phyloP scores from a whole-genome alignment of 2,113 vertebrate genomes.

The Speoplatyrhinus poulsoni region DNA sequence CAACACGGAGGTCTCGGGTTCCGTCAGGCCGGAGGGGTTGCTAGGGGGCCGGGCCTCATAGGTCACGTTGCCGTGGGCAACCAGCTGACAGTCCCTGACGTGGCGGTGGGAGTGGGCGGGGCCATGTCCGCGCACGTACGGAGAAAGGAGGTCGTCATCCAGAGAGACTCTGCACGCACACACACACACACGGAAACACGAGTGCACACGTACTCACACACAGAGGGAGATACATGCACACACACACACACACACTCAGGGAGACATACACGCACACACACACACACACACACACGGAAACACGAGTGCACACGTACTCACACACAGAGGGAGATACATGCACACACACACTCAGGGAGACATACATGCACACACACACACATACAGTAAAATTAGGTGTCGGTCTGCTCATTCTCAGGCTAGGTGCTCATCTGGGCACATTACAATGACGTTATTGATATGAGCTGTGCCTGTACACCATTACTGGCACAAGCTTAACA shows the following conservation, averaged over 20 bases:
- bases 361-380: not conserved
- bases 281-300: not conserved
- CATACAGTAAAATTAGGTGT: not conserved
- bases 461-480: too few relatives aligned
- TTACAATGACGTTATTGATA: too few relatives aligned
- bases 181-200: not conserved
- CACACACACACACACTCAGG: not conserved
- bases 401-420: too few relatives aligned
- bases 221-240: not conserved
- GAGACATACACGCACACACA: not conserved
- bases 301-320: not conserved
- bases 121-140: slow-evolving; percentile 76
- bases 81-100: slow-evolving; percentile 80
- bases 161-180: slow-evolving; percentile 24
- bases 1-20: slow-evolving; percentile 75
- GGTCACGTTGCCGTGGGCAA: slow-evolving; percentile 73
- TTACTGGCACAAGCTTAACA: too few relatives aligned
- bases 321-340: not conserved
- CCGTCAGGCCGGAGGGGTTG: slow-evolving; percentile 11
- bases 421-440: too few relatives aligned
- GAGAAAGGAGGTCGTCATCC: slow-evolving; percentile 76
- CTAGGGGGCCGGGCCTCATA: slow-evolving; percentile 78
- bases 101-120: slow-evolving; percentile 72
- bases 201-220: not conserved
- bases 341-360: not conserved